Evolutionary conservation across 2,797 vertebrate genomes (phyloP).

Genomic region (Lagocephalus sceleratus): DNA sequence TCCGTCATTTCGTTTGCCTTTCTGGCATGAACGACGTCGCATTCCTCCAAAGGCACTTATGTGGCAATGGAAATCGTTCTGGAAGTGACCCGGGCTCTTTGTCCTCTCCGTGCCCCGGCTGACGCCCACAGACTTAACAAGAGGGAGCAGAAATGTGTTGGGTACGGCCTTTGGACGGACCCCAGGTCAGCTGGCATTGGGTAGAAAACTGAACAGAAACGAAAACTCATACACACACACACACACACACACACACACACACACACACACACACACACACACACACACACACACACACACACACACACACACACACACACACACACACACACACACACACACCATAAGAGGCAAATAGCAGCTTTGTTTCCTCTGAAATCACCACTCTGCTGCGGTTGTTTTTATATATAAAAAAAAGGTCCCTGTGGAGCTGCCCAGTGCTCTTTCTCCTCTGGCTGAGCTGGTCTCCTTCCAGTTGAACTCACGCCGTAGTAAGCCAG

Average conservation of each 20-base stretch:
- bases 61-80: conserved; percentile 64
- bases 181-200: conserved; percentile 33
- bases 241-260: conserved; percentile 27
- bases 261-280: conserved; percentile 23
- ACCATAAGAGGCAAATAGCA: conserved; percentile 24
- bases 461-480: conserved; percentile 44
- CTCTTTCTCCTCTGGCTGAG: conserved; percentile 14
- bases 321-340: conserved; percentile 29
- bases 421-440: conserved; percentile 30
- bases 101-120: conserved; percentile 33
- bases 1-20: conserved; percentile 60
- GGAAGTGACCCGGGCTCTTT: conserved; percentile 50
- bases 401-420: conserved; percentile 17
- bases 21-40: conserved; percentile 57
- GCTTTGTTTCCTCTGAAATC: conserved; percentile 35
- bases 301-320: conserved; percentile 23
- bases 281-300: conserved; percentile 24
- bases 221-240: conserved; percentile 23
- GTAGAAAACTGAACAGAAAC: conserved; percentile 27
- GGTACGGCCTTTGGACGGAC: conserved; percentile 25
- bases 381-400: conserved; percentile 29
- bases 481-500: no score
- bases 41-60: conserved; percentile 71
- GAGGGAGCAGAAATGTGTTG: conserved; percentile 19
- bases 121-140: conserved; percentile 32